These are phyloP conservation scores for Cynopterus brachyotis DNA, from an alignment of 2,113 vertebrate species.

Conservation along the genomic window DNA sequence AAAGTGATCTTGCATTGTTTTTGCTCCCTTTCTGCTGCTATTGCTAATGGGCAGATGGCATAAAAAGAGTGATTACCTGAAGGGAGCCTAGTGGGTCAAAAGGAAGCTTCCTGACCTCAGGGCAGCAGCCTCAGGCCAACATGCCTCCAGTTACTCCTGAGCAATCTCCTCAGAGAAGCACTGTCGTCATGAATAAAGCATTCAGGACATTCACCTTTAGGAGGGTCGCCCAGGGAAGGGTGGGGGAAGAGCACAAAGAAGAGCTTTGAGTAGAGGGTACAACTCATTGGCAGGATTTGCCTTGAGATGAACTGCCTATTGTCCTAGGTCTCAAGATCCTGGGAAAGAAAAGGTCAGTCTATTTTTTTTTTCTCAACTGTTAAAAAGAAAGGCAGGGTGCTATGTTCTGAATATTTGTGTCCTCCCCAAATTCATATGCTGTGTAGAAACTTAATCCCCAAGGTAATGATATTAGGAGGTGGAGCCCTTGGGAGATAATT, in stretches of 20 bases:
- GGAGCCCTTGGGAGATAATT: neutral
- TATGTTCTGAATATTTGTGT: neutral
- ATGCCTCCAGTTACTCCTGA: neutral
- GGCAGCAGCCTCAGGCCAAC: neutral
- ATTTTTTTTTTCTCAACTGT: neutral
- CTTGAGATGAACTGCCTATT: neutral
- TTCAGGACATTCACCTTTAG: slow-evolving; percentile 62
- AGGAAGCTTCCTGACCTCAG: neutral
- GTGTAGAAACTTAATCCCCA: neutral
- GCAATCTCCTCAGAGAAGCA: too few species aligned
- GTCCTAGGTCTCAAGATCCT: slow-evolving; percentile 33
- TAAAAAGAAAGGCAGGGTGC: neutral
- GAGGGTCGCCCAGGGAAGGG: neutral
- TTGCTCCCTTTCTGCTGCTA: neutral
- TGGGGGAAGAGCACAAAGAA: neutral
- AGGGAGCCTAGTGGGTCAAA: too few species aligned
- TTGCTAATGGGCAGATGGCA: neutral
- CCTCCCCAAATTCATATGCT: neutral
- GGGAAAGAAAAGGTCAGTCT: slow-evolving; percentile 32
- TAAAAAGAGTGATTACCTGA: neutral
- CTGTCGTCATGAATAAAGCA: slow-evolving; percentile 43
- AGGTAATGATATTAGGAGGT: neutral
- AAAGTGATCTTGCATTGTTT: neutral
- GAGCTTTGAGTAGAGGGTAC: neutral
- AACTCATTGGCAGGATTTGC: neutral